A percentile compares a stretch with the other conserved stretches of the same genome.
These are phyloP conservation scores for Hololepta plana DNA, from an alignment of 2,888 invertebrate species.

Conservation along the genomic window DNA sequence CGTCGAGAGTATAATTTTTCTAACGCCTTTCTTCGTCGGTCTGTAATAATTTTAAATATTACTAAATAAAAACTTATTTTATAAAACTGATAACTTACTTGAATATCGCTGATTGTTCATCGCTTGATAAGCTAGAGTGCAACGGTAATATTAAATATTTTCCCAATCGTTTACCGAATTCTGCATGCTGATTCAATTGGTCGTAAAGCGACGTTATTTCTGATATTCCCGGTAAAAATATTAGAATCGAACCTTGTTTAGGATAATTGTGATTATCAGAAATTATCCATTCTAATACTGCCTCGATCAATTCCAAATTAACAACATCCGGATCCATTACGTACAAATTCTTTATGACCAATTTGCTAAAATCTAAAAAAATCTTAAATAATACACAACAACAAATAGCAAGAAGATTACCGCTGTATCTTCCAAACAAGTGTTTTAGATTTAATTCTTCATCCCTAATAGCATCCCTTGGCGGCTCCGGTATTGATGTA, in stretches of 20 bases:
- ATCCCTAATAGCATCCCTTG: conserved; percentile 44
- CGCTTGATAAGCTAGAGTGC: conserved; percentile 69
- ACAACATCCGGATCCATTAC: conserved; percentile 59
- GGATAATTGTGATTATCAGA: conserved; percentile 50
- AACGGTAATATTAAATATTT: conserved; percentile 62
- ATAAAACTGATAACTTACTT: conserved; percentile 20
- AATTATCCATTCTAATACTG: conserved; percentile 49
- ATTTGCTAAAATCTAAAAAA: background rate
- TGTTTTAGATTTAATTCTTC: conserved; percentile 52
- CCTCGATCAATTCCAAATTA: conserved; percentile 59
- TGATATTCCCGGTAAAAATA: conserved; percentile 63
- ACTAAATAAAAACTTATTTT: conserved; percentile 3
- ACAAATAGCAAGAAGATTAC: conserved; percentile 17
- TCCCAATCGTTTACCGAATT: conserved; percentile 42
- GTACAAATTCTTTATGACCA: conserved; percentile 38
- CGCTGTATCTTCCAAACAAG: conserved; percentile 44
- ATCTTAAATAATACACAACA: background rate
- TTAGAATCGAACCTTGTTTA: conserved; percentile 53
- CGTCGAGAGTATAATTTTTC: conserved; percentile 80
- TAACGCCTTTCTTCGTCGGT: conserved; percentile 40
- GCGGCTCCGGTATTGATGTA: conserved; percentile 37
- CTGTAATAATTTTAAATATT: conserved; percentile 19
- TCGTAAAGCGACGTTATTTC: conserved; percentile 60
- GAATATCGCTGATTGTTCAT: conserved; percentile 64
- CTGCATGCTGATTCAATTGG: conserved; percentile 41